Conservation (phyloP, 2,797 vertebrate genomes). For the Loris lydekkerianus region DNA sequence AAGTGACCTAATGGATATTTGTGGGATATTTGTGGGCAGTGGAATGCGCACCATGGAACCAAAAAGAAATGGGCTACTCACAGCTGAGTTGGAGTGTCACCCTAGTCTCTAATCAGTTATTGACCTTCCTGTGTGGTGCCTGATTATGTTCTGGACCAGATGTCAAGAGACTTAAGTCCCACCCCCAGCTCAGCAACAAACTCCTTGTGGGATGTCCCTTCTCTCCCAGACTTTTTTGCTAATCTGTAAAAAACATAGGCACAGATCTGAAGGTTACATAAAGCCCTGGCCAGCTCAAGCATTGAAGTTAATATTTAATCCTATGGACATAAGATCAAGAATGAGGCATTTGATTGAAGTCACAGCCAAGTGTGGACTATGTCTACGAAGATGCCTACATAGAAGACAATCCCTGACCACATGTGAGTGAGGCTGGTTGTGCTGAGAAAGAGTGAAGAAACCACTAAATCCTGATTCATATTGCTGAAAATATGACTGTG, state of each 20-base stretch:
- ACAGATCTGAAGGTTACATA: not conserved
- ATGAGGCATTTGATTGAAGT: no score
- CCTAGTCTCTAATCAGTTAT: not conserved
- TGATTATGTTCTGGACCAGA: not conserved
- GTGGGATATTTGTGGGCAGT: no score
- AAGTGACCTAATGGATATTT: not conserved
- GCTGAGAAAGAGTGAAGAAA: no score
- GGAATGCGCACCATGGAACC: rapidly evolving
- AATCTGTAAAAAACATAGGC: not conserved
- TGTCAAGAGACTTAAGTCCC: not conserved
- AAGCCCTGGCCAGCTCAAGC: not conserved
- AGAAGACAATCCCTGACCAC: no score
- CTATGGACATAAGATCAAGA: not conserved
- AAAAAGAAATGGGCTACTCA: not conserved
- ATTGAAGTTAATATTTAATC: not conserved
- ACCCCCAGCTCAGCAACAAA: not conserved
- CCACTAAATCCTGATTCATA: not conserved
- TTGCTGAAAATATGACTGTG: not conserved
- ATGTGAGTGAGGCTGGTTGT: not conserved
- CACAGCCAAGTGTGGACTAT: rapidly evolving
- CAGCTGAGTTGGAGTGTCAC: not conserved
- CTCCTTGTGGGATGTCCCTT: no score
- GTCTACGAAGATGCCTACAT: rapidly evolving
- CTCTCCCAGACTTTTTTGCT: not conserved
- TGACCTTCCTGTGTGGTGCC: not conserved